Base-by-base conservation (phyloP, 2,113 vertebrate genomes). In the Cyphomyrus discorhynchus region DNA sequence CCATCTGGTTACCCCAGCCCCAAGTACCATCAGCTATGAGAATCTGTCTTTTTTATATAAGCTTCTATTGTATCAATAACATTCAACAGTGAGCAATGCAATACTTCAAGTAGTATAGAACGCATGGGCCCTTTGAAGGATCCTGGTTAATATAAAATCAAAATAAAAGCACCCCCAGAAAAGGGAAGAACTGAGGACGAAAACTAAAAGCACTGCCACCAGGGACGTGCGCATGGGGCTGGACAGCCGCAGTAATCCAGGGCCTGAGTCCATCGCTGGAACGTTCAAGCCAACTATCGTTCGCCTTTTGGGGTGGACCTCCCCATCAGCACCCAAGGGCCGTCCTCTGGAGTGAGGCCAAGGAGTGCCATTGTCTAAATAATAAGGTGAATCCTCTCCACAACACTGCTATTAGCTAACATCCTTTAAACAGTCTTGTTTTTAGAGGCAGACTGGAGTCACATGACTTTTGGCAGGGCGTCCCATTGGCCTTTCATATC, bases 31-130 rank as follows among this genome's bases (percentile, higher is more conserved):
- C 27, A 88, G 31, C 93, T 93, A 93, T 91, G 90, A 77, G 92
- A 91, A 93, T 93, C 91, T 93, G 89, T 92, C 87, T 92, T 90
- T 17, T 90, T 88, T 92, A 91, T 90, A 91, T 85, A 92, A 93
- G 93, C 95, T 95, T 94, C 35, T 62, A 92, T 94, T 93, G 91
- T 95, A 95, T 93, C 94, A 95, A 62, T 95, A 93, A 96, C 94
- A 96, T 96, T 96, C 95, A 95, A 94, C 94, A 95, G 94, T 95
- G 95, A 95, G 94, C 91, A 92, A 95, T 94, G 93, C 93, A 93
- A 94, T 92, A 94, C 94, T 95, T 95, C 95, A 95, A 95, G 95
- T 96, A 95, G 93, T 94, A 93, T 91, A 94, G 92, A 92, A 24
- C 8, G 39, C 52, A 52, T 85, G 92, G 90, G 92, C 85, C 91